A percentile compares a stretch with the other conserved stretches of the same genome.
Conservation (phyloP, 1,140 invertebrate species). For the Cepaea nemoralis region DNA sequence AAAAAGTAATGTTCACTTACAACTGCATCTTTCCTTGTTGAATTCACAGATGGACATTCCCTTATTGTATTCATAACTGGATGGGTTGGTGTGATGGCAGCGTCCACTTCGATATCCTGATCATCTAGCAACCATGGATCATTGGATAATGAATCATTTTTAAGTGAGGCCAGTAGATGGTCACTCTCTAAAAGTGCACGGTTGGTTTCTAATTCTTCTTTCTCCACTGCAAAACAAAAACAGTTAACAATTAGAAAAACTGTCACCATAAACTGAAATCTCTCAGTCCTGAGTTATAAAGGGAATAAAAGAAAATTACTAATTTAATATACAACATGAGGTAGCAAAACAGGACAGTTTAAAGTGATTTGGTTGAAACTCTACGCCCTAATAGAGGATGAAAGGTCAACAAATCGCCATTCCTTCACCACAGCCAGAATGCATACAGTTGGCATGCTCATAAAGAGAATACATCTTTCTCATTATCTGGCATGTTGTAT, state of each 20-base stretch:
- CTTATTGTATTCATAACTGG: background rate
- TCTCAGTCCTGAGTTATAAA: background rate
- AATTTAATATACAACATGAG: too few relatives aligned
- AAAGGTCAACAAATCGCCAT: too few relatives aligned
- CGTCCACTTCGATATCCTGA: constrained; percentile 34
- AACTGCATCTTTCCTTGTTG: too few relatives aligned
- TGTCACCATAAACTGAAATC: background rate
- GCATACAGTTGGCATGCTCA: too few relatives aligned
- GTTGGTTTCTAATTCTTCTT: constrained; percentile 4
- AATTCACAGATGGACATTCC: background rate
- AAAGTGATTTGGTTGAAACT: too few relatives aligned
- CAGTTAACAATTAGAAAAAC: background rate
- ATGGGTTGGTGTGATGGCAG: constrained; percentile 4
- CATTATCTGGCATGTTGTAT: too few relatives aligned
- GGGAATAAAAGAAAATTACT: too few relatives aligned
- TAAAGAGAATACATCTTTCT: too few relatives aligned
- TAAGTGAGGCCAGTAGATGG: background rate
- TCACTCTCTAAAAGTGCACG: background rate
- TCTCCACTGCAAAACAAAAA: background rate
- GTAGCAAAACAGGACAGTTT: too few relatives aligned
- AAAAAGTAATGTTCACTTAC: too few relatives aligned
- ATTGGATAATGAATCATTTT: background rate
- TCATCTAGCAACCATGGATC: constrained; percentile 33
- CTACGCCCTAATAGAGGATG: too few relatives aligned
- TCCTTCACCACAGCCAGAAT: too few relatives aligned